Conservation (phyloP, 2,797 vertebrate species). For the Sylvia borin region DNA sequence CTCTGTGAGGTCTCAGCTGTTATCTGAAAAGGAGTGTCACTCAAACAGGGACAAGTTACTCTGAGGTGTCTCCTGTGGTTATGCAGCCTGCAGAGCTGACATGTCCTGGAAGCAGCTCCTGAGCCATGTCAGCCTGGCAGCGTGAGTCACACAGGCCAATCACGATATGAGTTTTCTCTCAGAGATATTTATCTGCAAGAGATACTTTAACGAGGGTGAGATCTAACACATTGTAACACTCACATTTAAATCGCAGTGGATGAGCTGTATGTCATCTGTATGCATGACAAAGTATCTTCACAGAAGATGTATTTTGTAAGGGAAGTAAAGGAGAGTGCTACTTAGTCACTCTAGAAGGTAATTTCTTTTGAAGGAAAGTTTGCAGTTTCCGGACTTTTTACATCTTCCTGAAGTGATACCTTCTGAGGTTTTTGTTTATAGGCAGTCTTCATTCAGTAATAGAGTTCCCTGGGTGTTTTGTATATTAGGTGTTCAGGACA, state of each 20-base stretch:
- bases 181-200: not conserved
- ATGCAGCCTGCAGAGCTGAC: not conserved
- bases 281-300: not conserved
- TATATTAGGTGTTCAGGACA: not conserved
- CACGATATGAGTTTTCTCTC: not conserved
- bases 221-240: not conserved
- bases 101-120: not conserved
- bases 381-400: not conserved
- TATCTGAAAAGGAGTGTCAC: conserved; percentile 15
- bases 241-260: not conserved
- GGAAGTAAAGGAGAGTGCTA: not conserved
- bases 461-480: not conserved
- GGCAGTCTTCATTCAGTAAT: not conserved
- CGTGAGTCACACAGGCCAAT: not conserved
- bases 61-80: not conserved
- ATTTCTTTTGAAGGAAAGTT: not conserved
- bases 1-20: conserved; percentile 12
- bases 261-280: not conserved
- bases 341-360: not conserved
- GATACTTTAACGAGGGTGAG: not conserved
- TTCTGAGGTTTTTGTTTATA: not conserved
- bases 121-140: not conserved
- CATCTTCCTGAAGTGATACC: not conserved
- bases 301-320: not conserved
- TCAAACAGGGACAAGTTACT: not conserved